Evolutionary conservation across 2,888 invertebrate genomes (phyloP), one percentile per base, ranked within the genome.

Genomic region (Nemurella pictetii): DNA sequence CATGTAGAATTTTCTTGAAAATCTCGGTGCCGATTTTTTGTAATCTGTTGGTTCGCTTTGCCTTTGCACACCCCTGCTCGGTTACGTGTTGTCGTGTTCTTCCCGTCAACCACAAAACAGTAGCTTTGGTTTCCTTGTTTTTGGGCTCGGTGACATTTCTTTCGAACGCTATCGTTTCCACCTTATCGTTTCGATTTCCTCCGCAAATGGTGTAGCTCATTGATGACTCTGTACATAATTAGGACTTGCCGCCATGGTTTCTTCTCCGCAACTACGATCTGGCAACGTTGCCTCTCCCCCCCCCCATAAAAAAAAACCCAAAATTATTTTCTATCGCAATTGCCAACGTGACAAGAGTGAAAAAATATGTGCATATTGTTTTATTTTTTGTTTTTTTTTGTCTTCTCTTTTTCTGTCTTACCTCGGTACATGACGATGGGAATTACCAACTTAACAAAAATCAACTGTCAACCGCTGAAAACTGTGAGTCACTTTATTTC

Each of bases 351-450:
- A 7, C 26, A 78, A 83, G 55, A 20, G 15, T 55, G 55, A 20
- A 55, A 20, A 20, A 55, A 20, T 81, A 84, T 85, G 86, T 84
- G 84, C 80, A 83, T 82, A 80, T 86, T 84, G 36, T 86, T 86
- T 88, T 89, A 88, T 88, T 89, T 91, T 89, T 90, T 90, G 91
- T 91, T 90, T 91, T 91, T 92, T 92, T 92, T 92, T 92, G 91
- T 91, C 91, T 89, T 91, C 89, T 90, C 90, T 90, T 90, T 91
- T 91, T 91, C 90, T 90, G 90, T 91, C 90, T 92, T 91, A 91
- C 91, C 91, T 90, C 91, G 28, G 30, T 27, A 72, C 82, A 82
- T 82, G 82, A 28, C 30, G 55, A 82, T 82, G 82, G 55, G 82
- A 82, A 35, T 28, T 29, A 29, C 9, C 72, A 82, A 82, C 73